A percentile compares a stretch with the other conserved stretches of the same genome.
phyloP scores from a whole-genome alignment of 2,888 invertebrate genomes.

The Metacarcinus magister region DNA sequence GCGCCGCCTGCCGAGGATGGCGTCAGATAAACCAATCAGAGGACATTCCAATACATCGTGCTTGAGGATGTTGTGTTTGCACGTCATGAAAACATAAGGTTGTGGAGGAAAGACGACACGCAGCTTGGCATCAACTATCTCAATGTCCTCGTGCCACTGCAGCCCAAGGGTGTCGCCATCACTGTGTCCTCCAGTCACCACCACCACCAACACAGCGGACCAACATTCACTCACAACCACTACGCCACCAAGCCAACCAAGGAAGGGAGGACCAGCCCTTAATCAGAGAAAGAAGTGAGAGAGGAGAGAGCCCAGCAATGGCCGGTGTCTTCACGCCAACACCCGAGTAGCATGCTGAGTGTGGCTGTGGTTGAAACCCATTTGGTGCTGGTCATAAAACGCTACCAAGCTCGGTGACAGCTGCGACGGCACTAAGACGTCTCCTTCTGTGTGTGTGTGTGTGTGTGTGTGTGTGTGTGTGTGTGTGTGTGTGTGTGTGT shows the following conservation, averaged over 20 bases:
- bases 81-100: background rate
- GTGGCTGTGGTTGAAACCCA: background rate
- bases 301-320: background rate
- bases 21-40: background rate
- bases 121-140: background rate
- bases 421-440: background rate
- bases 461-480: too few species aligned
- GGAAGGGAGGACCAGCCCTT: background rate
- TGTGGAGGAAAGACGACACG: background rate
- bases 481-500: too few species aligned
- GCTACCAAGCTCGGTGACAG: constrained; percentile 15
- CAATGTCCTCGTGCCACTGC: background rate
- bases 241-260: background rate
- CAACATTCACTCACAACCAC: background rate
- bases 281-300: background rate
- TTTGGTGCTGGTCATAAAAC: background rate
- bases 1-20: background rate
- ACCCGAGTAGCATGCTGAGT: background rate
- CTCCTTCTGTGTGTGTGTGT: too few species aligned
- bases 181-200: background rate
- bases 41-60: background rate
- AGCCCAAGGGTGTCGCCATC: background rate
- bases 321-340: background rate
- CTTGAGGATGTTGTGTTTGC: background rate
- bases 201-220: background rate